Percentiles rank a stretch among this genome's conserved stretches.
Conservation (phyloP, 2,888 invertebrate species). For the Encarsia formosa region DNA sequence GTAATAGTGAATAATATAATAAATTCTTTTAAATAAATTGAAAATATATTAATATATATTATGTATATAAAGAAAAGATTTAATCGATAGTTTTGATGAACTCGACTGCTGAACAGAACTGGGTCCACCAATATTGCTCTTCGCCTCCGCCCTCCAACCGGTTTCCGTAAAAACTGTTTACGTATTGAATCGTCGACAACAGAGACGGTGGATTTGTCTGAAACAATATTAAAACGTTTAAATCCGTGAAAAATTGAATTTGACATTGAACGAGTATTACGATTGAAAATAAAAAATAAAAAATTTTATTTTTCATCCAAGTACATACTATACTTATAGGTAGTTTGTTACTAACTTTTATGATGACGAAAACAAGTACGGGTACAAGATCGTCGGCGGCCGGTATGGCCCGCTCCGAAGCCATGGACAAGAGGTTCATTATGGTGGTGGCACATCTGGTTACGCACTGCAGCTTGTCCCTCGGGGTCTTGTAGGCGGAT, state of each 20-base stretch:
- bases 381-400: slow-evolving; percentile 96
- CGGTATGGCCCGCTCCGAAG: slow-evolving; percentile 70
- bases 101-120: slow-evolving; percentile 93
- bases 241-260: too few relatives aligned
- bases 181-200: slow-evolving; percentile 93
- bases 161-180: slow-evolving; percentile 84
- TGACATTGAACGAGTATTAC: too few relatives aligned
- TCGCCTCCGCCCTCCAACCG: slow-evolving; percentile 87
- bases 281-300: too few relatives aligned
- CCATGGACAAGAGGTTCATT: slow-evolving; percentile 87
- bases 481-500: slow-evolving; percentile 85
- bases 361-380: slow-evolving; percentile 91
- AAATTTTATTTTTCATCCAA: too few relatives aligned
- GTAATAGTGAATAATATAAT: too few relatives aligned
- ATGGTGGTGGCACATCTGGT: slow-evolving; percentile 87
- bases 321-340: too few relatives aligned
- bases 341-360: slow-evolving; percentile 80
- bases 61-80: slow-evolving; percentile 37
- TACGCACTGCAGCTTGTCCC: slow-evolving; percentile 80
- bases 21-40: too few relatives aligned
- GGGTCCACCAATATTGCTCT: slow-evolving; percentile 97
- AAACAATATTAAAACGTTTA: too few relatives aligned
- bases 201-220: slow-evolving; percentile 92
- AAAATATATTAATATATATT: slow-evolving; percentile 8
- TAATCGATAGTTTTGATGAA: slow-evolving; percentile 98